Evolutionary conservation across 2,888 invertebrate genomes (phyloP).

Genomic region (Machimus atricapillus): DNA sequence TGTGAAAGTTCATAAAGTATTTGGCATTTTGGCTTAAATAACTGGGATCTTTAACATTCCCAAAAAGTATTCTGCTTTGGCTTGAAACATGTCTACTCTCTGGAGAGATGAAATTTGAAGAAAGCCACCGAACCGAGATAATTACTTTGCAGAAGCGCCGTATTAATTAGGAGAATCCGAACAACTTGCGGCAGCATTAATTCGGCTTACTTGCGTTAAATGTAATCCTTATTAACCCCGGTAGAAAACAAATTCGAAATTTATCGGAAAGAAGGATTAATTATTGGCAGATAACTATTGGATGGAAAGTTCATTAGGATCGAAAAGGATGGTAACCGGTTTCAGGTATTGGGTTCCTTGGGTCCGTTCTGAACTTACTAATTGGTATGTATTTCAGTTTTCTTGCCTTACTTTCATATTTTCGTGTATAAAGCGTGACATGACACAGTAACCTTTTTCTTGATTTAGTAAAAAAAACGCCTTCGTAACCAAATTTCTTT

Average conservation of each 20-base stretch:
- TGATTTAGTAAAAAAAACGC: not conserved
- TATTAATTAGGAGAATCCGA: not conserved
- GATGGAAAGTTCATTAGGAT: not conserved
- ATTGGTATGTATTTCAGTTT: not conserved
- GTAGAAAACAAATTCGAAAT: not conserved
- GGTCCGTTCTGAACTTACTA: not conserved
- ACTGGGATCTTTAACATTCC: not conserved
- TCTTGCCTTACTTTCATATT: not conserved
- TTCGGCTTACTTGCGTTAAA: not conserved
- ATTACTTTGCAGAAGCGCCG: not conserved
- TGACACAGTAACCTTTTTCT: not conserved
- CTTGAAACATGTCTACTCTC: not conserved
- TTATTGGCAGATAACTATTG: not conserved
- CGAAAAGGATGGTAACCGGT: not conserved
- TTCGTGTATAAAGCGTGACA: not conserved
- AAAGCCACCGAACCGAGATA: not conserved
- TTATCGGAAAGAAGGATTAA: conserved; percentile 14
- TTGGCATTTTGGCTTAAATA: not conserved
- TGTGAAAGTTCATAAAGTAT: not conserved
- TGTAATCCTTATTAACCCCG: not conserved
- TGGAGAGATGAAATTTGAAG: not conserved
- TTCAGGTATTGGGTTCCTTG: not conserved
- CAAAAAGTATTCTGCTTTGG: not conserved
- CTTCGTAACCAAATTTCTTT: not conserved
- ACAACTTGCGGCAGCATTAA: not conserved